Evolutionary conservation across 2,797 vertebrate species (phyloP).

Genomic region (Enteromius paludinosus): DNA sequence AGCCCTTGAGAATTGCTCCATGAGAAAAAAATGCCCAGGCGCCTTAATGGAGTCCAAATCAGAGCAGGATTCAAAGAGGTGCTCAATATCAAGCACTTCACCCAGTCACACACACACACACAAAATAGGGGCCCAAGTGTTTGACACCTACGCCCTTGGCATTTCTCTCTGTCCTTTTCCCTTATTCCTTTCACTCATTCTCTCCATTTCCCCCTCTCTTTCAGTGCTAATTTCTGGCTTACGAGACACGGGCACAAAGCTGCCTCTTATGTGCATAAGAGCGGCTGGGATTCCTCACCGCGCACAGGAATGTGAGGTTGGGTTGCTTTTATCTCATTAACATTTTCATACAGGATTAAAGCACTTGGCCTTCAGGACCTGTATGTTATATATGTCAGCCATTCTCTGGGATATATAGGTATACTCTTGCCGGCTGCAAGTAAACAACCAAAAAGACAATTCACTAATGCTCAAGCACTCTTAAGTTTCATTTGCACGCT

Average conservation of each 20-base stretch:
- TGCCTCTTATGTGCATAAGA: slow-evolving; percentile 73
- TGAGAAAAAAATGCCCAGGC: slow-evolving; percentile 67
- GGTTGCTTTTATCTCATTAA: slow-evolving; percentile 75
- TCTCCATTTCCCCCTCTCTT: slow-evolving; percentile 73
- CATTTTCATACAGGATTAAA: slow-evolving; percentile 82
- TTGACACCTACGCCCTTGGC: slow-evolving; percentile 58
- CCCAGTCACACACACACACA: slow-evolving; percentile 46
- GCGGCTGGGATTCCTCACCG: slow-evolving; percentile 74
- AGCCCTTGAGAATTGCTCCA: slow-evolving; percentile 65
- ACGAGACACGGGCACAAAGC: slow-evolving; percentile 77
- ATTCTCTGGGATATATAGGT: slow-evolving; percentile 61
- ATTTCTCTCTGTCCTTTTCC: slow-evolving; percentile 39
- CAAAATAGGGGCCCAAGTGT: slow-evolving; percentile 45
- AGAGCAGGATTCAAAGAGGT: slow-evolving; percentile 75
- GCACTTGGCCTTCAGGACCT: slow-evolving; percentile 77
- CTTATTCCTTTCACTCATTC: slow-evolving; percentile 65
- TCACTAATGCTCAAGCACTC: slow-evolving; percentile 70
- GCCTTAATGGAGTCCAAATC: slow-evolving; percentile 78
- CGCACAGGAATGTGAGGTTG: slow-evolving; percentile 63
- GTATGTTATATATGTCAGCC: slow-evolving; percentile 60
- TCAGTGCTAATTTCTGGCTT: slow-evolving; percentile 80
- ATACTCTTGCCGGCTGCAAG: slow-evolving; percentile 60
- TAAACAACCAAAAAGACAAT: slow-evolving; percentile 75
- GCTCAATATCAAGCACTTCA: slow-evolving; percentile 75
- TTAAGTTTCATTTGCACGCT: slow-evolving; percentile 66